Evolutionary conservation across 2,113 vertebrate genomes (phyloP).

Genomic region (Mustelus asterias): DNA sequence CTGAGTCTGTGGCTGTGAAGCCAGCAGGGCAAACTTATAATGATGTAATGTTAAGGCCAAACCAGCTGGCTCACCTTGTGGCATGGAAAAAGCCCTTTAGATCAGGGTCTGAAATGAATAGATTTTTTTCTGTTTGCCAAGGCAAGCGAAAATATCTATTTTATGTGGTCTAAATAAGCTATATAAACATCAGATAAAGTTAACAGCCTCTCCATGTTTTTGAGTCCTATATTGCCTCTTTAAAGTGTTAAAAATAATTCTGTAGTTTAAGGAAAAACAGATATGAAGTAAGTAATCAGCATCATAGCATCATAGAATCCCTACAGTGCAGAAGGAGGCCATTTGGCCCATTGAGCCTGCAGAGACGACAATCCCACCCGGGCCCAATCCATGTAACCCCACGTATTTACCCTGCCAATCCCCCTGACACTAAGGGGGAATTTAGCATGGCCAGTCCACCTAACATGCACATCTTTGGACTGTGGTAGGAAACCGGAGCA

Average conservation of each 20-base stretch:
- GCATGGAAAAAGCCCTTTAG: neutral
- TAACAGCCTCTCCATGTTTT: neutral
- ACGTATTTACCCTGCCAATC: too few species aligned
- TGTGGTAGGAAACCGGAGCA: too few species aligned
- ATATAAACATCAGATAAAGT: neutral
- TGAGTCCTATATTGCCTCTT: neutral
- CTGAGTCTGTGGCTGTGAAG: conserved; percentile 54
- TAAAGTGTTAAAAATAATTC: neutral
- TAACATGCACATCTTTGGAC: too few species aligned
- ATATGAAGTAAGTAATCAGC: neutral
- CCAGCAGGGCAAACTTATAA: conserved; percentile 21
- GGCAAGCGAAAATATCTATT: neutral
- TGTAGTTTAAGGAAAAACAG: neutral
- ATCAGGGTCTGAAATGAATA: neutral
- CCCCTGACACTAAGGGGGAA: too few species aligned
- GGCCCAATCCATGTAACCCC: too few species aligned
- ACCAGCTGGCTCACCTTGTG: neutral
- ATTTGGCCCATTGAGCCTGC: too few species aligned
- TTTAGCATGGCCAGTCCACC: too few species aligned
- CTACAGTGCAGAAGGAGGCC: too few species aligned
- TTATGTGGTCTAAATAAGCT: neutral
- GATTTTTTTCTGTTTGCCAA: conserved; percentile 3
- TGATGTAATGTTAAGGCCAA: conserved; percentile 19
- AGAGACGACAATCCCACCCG: too few species aligned
- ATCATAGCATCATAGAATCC: too few species aligned